Conservation (phyloP, 2,888 invertebrate species). For the Oconnorella tubifera region DNA sequence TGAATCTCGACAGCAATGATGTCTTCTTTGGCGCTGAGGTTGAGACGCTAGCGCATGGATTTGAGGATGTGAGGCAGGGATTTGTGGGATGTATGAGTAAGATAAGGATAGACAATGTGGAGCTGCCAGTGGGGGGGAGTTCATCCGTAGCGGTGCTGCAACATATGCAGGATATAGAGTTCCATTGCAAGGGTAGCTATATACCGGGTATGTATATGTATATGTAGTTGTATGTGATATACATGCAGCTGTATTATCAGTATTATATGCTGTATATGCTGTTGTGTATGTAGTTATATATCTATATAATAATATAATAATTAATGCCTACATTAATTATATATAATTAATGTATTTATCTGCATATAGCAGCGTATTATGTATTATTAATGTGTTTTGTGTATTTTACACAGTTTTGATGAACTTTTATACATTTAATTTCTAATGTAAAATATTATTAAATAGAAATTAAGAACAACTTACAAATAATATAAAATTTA, state of each 20-base stretch:
- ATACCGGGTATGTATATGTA: conserved; percentile 16
- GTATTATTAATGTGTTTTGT: neutral
- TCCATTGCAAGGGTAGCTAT: conserved; percentile 46
- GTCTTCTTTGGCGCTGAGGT: conserved; percentile 82
- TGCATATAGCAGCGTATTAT: neutral
- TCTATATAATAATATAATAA: too few species aligned
- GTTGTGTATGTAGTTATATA: too few species aligned
- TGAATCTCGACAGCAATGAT: conserved; percentile 79
- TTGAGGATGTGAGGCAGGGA: conserved; percentile 68
- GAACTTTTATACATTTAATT: too few species aligned
- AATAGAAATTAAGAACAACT: too few species aligned
- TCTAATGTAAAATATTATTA: too few species aligned
- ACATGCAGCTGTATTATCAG: neutral
- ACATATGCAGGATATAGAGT: conserved; percentile 55
- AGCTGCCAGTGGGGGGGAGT: conserved; percentile 63
- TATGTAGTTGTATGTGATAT: neutral
- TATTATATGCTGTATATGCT: neutral
- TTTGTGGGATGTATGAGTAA: conserved; percentile 90
- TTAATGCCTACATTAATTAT: too few species aligned
- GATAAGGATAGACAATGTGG: conserved; percentile 70
- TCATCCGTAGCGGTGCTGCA: conserved; percentile 57
- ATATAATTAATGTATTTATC: too few species aligned
- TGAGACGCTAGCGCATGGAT: conserved; percentile 40
- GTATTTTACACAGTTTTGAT: too few species aligned
- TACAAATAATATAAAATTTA: too few species aligned